Evolutionary conservation across 2,888 invertebrate genomes (phyloP), one percentile per base, ranked within the genome.

Genomic region (Agrotis ipsilon): DNA sequence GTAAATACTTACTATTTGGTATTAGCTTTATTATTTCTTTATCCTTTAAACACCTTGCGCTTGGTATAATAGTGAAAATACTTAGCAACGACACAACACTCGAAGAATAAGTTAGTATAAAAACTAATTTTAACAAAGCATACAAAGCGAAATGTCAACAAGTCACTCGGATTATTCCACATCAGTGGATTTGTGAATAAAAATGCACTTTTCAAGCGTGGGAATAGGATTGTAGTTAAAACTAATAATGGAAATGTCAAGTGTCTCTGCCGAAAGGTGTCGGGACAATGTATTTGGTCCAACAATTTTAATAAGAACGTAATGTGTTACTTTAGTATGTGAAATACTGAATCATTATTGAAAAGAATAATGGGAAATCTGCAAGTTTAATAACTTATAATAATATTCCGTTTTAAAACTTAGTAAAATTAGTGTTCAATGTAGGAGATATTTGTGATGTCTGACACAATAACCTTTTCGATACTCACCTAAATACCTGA

Each of bases 121-220:
- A 71, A 68, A 67, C 49, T 68, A 62, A 68, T 60, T 60, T 16
- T 65, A 80, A 87, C 82, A 88, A 87, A 82, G 69, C 65, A 39
- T 52, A 81, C 81, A 86, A 82, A 69, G 76, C 61, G 59, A 82
- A 78, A 84, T 88, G 89, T 89, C 89, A 89, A 81, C 83, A 85
- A 90, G 89, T 89, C 88, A 88, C 75, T 83, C 77, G 68, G 85
- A 87, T 89, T 87, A 86, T 88, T 88, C 83, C 85, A 82, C 82
- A 62, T 78, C 82, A 72, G 32, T 83, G 84, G 51, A 55, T 77
- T 78, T 78, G 64, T 78, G 70, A 76, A 81, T 67, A 72, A 78
- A 63, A 73, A 71, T 68, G 48, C 58, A 64, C 65, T 80, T 82
- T 73, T 24, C 16, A 72, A 80, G 72, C 83, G 81, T 89, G 88